Percentiles rank a stretch among this genome's conserved stretches.
phyloP scores from a whole-genome alignment of 2,113 vertebrate genomes.

The Scalopus aquaticus region DNA sequence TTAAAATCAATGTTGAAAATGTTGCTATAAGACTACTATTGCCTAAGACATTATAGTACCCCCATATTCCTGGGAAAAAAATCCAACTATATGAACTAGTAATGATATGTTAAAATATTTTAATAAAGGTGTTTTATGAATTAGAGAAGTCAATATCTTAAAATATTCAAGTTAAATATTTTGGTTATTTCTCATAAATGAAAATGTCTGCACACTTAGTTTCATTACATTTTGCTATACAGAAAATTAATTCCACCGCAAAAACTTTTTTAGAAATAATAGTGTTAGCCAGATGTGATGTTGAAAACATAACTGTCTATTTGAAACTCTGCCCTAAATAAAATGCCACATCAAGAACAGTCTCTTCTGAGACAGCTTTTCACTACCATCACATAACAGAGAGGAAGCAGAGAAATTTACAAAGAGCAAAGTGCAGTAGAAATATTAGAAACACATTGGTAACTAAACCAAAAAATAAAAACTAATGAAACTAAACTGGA shows the following conservation, averaged over 20 bases:
- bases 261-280: background rate
- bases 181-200: background rate
- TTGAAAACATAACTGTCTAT: background rate
- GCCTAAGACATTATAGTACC: background rate
- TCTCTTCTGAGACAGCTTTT: background rate
- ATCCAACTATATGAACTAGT: background rate
- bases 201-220: background rate
- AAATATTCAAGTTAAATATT: slow-evolving; percentile 14
- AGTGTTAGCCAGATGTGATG: background rate
- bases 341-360: background rate
- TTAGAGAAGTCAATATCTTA: slow-evolving; percentile 19
- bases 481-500: background rate
- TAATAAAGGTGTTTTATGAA: background rate
- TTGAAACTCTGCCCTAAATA: background rate
- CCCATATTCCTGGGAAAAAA: background rate
- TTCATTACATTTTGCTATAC: background rate
- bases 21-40: background rate
- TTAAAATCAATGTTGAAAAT: background rate
- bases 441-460: background rate
- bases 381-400: background rate
- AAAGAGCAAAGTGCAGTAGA: background rate
- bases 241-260: slow-evolving; percentile 16
- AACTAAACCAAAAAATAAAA: background rate
- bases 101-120: background rate
- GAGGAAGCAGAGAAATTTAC: background rate